These are phyloP conservation scores for Lacerta agilis DNA, from an alignment of 2,797 vertebrate species.

Conservation along the genomic window DNA sequence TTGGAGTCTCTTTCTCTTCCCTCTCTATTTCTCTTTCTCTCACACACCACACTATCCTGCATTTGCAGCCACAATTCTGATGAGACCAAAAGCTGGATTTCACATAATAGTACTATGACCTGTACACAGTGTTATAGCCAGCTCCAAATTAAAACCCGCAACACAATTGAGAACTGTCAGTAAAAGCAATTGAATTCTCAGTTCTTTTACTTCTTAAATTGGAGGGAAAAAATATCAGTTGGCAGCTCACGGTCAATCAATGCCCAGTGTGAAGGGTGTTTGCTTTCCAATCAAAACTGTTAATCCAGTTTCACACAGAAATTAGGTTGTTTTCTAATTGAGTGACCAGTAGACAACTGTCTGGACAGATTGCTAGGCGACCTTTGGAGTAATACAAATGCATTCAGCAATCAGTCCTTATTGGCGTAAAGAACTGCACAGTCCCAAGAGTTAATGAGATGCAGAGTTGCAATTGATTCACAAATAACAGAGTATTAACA, in stretches of 20 bases:
- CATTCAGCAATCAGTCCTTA: neutral
- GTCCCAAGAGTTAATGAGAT: slow-evolving; percentile 41
- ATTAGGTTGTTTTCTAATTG: slow-evolving; percentile 15
- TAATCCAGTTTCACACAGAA: slow-evolving; percentile 39
- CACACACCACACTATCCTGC: neutral
- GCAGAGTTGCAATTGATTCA: slow-evolving; percentile 48
- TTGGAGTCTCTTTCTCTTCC: slow-evolving; percentile 24
- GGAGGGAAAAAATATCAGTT: slow-evolving; percentile 21
- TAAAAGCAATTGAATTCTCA: slow-evolving; percentile 36
- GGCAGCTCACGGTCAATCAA: slow-evolving; percentile 33
- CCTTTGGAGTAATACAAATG: slow-evolving; percentile 22
- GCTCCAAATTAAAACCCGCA: slow-evolving; percentile 38
- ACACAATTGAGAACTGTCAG: slow-evolving; percentile 50
- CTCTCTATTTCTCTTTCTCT: neutral
- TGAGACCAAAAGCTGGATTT: slow-evolving; percentile 31
- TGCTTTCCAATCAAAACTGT: slow-evolving; percentile 32
- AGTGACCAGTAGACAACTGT: neutral
- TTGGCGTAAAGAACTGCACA: slow-evolving; percentile 32
- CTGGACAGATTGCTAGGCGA: neutral
- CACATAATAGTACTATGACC: slow-evolving; percentile 37
- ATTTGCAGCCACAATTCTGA: slow-evolving; percentile 33
- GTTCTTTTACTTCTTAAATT: slow-evolving; percentile 34
- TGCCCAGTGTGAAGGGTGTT: slow-evolving; percentile 5
- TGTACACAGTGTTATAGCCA: slow-evolving; percentile 45
- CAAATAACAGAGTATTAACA: slow-evolving; percentile 37